phyloP scores from a whole-genome alignment of 2,113 vertebrate genomes.

The Tragelaphus scriptus region DNA sequence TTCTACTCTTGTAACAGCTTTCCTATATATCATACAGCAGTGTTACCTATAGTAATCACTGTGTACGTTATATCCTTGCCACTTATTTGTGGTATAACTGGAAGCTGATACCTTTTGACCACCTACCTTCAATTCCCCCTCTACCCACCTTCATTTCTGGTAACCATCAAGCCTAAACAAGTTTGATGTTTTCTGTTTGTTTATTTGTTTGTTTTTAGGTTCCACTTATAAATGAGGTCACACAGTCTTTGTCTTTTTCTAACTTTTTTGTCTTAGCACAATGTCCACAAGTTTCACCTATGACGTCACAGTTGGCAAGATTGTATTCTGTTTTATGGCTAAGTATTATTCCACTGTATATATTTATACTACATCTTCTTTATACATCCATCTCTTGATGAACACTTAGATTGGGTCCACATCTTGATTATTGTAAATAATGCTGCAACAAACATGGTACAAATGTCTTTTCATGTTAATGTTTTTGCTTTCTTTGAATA shows the following conservation, averaged over 20 bases:
- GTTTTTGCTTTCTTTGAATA: neutral
- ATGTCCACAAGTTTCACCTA: neutral
- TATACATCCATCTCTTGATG: neutral
- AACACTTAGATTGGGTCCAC: neutral
- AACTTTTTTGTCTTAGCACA: neutral
- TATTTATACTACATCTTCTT: neutral
- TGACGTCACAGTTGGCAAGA: neutral
- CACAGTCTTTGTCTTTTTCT: neutral
- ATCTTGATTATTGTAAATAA: neutral
- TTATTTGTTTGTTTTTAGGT: neutral
- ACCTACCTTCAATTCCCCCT: neutral
- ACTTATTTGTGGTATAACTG: neutral
- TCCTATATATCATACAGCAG: neutral
- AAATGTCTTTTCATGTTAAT: neutral
- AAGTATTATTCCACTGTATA: neutral
- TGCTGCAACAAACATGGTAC: neutral
- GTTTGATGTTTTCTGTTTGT: neutral
- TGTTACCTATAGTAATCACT: neutral
- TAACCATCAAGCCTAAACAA: neutral
- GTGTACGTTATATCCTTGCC: neutral
- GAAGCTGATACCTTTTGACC: neutral
- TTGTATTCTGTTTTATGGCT: neutral
- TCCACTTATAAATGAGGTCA: neutral
- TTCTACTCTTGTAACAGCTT: neutral
- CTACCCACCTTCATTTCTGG: neutral